Percentiles rank a stretch among this genome's conserved stretches.
Evolutionary conservation across 2,113 vertebrate species (phyloP).

Genomic region (human): DNA sequence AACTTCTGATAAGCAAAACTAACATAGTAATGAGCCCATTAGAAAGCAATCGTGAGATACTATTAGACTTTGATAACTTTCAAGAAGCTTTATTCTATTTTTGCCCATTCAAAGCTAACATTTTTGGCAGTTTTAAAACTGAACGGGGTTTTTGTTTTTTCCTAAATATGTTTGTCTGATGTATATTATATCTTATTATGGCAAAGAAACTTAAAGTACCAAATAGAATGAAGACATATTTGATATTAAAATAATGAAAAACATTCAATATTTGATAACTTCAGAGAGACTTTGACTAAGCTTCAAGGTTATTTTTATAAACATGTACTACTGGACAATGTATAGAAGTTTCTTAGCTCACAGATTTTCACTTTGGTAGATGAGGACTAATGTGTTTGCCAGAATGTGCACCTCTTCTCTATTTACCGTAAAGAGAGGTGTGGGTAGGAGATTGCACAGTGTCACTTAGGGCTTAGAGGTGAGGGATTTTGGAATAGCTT

Average conservation of each 20-base stretch:
- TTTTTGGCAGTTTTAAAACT: background rate
- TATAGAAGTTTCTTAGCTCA: background rate
- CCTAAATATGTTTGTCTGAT: background rate
- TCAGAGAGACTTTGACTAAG: background rate
- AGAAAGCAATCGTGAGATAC: background rate
- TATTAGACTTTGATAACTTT: background rate
- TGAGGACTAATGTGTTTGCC: background rate
- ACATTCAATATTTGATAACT: background rate
- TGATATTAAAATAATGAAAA: slow-evolving; percentile 24
- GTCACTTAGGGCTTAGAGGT: background rate
- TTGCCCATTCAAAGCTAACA: background rate
- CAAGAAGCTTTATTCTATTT: background rate
- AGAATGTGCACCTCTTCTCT: background rate
- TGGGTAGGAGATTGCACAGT: background rate
- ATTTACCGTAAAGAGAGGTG: background rate
- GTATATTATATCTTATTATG: background rate
- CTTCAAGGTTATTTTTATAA: background rate
- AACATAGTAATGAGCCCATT: background rate
- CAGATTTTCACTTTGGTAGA: background rate
- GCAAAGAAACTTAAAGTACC: background rate
- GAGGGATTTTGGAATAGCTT: background rate
- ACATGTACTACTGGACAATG: background rate
- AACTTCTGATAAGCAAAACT: background rate
- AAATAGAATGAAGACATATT: background rate
- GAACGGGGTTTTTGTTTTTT: background rate